A percentile compares a stretch with the other conserved stretches of the same genome.
phyloP scores from a whole-genome alignment of 1,140 invertebrate species.

The Berghia stephanieae region DNA sequence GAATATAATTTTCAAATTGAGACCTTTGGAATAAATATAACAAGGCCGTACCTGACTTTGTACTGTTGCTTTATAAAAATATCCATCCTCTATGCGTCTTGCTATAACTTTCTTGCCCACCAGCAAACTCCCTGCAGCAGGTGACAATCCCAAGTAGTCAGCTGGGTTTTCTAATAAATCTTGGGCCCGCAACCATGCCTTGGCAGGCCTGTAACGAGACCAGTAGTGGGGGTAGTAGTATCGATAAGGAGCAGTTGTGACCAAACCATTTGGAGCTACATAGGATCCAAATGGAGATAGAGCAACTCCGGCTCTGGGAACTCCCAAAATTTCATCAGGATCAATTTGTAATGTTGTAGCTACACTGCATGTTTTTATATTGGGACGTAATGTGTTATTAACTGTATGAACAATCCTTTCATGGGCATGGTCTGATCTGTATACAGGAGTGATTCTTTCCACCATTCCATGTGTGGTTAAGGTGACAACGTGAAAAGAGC shows the following conservation, averaged over 20 bases:
- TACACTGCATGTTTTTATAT: conserved; percentile 60
- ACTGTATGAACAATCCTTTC: conserved; percentile 57
- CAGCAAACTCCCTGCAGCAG: conserved; percentile 61
- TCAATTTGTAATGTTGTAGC: conserved; percentile 54
- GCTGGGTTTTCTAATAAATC: conserved; percentile 45
- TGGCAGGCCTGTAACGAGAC: conserved; percentile 59
- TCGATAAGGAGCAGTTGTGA: conserved; percentile 37
- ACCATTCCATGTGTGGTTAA: conserved; percentile 59
- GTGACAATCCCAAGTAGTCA: conserved; percentile 46
- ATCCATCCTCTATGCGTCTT: conserved; percentile 61
- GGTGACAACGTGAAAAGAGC: conserved; percentile 62
- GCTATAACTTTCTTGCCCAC: conserved; percentile 62
- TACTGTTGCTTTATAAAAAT: conserved; percentile 63
- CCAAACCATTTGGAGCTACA: background rate
- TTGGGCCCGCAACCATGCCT: conserved; percentile 55
- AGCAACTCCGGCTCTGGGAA: conserved; percentile 21
- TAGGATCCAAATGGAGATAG: conserved; percentile 12
- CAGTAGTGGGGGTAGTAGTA: conserved; percentile 59
- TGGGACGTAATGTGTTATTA: conserved; percentile 53
- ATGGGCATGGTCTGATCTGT: conserved; percentile 50
- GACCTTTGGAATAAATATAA: background rate
- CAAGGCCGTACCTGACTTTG: conserved; percentile 62
- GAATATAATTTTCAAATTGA: background rate
- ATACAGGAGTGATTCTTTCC: conserved; percentile 62
- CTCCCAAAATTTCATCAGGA: conserved; percentile 49